Evolutionary conservation across 2,113 vertebrate species (phyloP), one percentile per base, ranked within the genome.

Genomic region (Myiozetetes cayanensis): DNA sequence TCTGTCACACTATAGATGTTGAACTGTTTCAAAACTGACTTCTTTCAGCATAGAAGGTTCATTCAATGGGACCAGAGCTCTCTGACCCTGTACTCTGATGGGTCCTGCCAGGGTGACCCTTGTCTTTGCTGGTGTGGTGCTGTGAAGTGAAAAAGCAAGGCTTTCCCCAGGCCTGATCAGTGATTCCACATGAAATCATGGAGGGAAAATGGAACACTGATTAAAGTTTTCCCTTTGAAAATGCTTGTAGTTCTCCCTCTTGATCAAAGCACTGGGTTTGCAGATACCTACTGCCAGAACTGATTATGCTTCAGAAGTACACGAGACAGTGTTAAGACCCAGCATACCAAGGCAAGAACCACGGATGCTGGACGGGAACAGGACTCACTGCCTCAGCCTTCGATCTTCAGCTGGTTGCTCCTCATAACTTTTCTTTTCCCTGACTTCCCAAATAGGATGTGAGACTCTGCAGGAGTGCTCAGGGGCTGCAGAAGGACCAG

Each of bases 111-210:
- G 43, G 16, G 27, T 49, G 24, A 21, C 30, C 49, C 33, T 39
- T 68, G 63, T 43, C 47, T 31, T 37, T 35, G 12, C 23, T 4
- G 3, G 49, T 58, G 21, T 50, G 39, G 68, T 85, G 20, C 50
- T 84, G 50, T 2, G 1, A 62, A 47, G 56, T 43, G 55, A 23
- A 61, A 62, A 65, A 71, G 12, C 75, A 39, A 12, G 4, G 13
- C 14, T 89, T 62, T 78, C 47, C 35, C 55, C 41, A 43, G 39
- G 14, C 17, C 30, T 77, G 22, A 28, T n/a, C 35, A 19, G 13
- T 10, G 39, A 59, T 89, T 76, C 44, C 41, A 33, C 0, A 0
- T 49, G 50, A 62, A 66, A 37, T 63, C 6, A 1, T 16, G 49
- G 44, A 65, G 27, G 33, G 35, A 67, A 47, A 67, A 15, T 6